Conservation (phyloP, 2,113 vertebrate species). For the Prochilodus magdalenae region DNA sequence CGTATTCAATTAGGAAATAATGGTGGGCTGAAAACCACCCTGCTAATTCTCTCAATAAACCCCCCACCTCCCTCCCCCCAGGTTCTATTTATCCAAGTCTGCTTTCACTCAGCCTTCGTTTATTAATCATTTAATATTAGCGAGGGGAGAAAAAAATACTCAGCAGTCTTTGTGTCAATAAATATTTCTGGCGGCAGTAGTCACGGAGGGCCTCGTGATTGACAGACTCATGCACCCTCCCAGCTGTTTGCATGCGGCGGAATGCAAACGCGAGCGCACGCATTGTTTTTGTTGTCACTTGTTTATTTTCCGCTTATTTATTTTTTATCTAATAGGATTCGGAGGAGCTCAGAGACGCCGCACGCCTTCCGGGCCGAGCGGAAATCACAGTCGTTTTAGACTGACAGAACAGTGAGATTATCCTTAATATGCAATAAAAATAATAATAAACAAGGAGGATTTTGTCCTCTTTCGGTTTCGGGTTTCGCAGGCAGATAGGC, state of each 20-base stretch:
- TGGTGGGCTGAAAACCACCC: conserved; percentile 65
- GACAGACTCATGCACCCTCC: conserved; percentile 72
- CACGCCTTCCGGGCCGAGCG: not conserved
- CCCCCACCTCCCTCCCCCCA: conserved; percentile 30
- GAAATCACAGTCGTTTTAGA: conserved; percentile 35
- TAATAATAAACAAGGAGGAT: conserved; percentile 57
- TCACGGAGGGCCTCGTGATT: conserved; percentile 66
- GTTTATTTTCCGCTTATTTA: conserved; percentile 31
- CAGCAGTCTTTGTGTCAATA: conserved; percentile 59
- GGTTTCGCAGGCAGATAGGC: conserved; percentile 58
- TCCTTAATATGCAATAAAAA: conserved; percentile 56
- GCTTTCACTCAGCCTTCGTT: conserved; percentile 62
- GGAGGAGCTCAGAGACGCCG: conserved; percentile 48
- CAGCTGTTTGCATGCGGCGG: conserved; percentile 43
- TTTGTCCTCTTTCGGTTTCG: conserved; percentile 48
- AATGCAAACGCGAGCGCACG: conserved; percentile 48
- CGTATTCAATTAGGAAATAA: conserved; percentile 77
- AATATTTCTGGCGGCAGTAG: conserved; percentile 62
- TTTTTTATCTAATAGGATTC: conserved; percentile 60
- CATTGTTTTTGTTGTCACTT: conserved; percentile 38
- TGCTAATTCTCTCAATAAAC: conserved; percentile 71
- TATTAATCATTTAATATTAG: conserved; percentile 72
- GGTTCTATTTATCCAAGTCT: conserved; percentile 61
- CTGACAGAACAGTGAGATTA: conserved; percentile 58
- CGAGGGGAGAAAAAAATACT: conserved; percentile 35